phyloP scores from a whole-genome alignment of 2,797 vertebrate genomes.

The Muraenolepis orangiensis region DNA sequence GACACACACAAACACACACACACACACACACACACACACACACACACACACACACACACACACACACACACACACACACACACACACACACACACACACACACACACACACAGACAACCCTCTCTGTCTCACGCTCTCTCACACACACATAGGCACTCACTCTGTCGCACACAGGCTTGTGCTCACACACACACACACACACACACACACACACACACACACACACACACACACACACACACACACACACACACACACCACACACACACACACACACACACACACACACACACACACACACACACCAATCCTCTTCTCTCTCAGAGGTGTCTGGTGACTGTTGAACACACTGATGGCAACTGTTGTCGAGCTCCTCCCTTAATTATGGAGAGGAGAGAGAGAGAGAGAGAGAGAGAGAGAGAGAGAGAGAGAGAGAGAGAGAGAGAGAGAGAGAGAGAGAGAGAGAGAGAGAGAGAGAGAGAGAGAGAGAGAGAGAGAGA shows the following conservation, averaged over 20 bases:
- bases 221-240: too few species aligned
- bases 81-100: constrained; percentile 15
- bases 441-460: constrained; percentile 30
- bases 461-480: constrained; percentile 28
- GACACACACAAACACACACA: too few species aligned
- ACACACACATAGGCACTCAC: constrained; percentile 31
- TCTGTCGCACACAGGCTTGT: constrained; percentile 2
- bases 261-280: not conserved
- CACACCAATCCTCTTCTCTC: constrained; percentile 31
- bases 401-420: constrained; percentile 51
- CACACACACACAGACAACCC: constrained; percentile 23
- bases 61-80: too few species aligned
- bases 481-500: constrained; percentile 29
- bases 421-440: constrained; percentile 31
- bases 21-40: too few species aligned
- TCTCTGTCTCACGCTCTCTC: constrained; percentile 22
- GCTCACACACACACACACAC: not conserved
- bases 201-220: not conserved
- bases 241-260: too few species aligned
- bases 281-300: constrained; percentile 8
- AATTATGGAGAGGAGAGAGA: constrained; percentile 57
- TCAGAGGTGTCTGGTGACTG: constrained; percentile 76
- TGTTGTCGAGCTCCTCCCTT: constrained; percentile 73
- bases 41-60: too few species aligned
- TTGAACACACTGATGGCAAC: constrained; percentile 58